Evolutionary conservation across 2,113 vertebrate genomes (phyloP).

Genomic region (Grantiella picta): DNA sequence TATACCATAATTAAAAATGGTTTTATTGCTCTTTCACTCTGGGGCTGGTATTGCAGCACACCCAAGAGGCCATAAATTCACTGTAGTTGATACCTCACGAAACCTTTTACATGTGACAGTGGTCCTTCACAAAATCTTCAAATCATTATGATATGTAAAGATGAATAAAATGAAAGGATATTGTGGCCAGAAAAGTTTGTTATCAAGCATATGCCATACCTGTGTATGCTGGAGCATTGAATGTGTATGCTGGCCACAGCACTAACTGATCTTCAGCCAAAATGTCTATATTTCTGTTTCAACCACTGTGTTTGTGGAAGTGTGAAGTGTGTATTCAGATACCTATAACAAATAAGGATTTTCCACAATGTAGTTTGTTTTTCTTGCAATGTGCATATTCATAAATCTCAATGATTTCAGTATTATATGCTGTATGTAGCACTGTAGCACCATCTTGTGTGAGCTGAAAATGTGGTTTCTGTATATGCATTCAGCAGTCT

Average conservation of each 20-base stretch:
- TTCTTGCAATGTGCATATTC: background rate
- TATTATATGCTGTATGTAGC: background rate
- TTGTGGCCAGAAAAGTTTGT: background rate
- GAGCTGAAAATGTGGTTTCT: conserved; percentile 14
- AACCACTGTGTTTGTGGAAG: background rate
- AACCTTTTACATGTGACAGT: background rate
- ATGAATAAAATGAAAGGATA: background rate
- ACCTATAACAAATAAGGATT: background rate
- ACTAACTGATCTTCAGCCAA: background rate
- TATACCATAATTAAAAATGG: background rate
- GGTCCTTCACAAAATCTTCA: background rate
- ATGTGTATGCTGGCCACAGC: background rate
- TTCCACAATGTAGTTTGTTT: background rate
- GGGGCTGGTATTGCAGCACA: background rate
- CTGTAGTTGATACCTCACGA: background rate
- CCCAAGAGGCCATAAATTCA: background rate
- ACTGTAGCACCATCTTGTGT: conserved; percentile 69
- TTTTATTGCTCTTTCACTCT: background rate
- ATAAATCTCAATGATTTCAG: background rate
- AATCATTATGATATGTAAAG: background rate
- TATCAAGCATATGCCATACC: background rate
- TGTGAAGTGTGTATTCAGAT: background rate
- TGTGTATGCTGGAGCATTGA: background rate
- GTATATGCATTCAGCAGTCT: background rate
- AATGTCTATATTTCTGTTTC: background rate